Evolutionary conservation across 2,888 invertebrate species (phyloP).

Genomic region (Chalcis sispes): DNA sequence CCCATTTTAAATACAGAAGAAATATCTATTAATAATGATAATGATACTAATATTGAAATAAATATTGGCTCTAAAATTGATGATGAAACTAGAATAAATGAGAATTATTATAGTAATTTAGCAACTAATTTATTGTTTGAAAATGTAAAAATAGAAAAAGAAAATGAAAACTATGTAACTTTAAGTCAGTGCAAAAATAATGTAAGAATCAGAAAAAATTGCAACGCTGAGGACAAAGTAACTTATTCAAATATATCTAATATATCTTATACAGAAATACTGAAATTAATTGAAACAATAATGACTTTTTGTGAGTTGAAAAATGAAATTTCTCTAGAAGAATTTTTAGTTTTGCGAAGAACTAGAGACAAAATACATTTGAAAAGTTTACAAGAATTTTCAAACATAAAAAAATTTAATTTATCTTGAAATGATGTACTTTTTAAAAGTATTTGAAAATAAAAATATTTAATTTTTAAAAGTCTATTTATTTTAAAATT

Average conservation of each 20-base stretch:
- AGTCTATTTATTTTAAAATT: too few relatives aligned
- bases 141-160: neutral
- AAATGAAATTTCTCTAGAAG: slow-evolving; percentile 39
- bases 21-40: neutral
- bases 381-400: slow-evolving; percentile 35
- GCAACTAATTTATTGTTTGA: neutral
- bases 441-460: too few relatives aligned
- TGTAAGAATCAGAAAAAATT: slow-evolving; percentile 17
- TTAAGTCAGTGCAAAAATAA: neutral
- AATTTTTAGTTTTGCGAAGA: slow-evolving; percentile 34
- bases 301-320: slow-evolving; percentile 35
- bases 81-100: neutral
- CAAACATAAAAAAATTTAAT: neutral
- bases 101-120: slow-evolving; percentile 1
- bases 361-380: slow-evolving; percentile 40
- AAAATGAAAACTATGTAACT: neutral
- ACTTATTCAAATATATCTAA: slow-evolving; percentile 19
- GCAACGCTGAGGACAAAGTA: neutral
- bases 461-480: too few relatives aligned
- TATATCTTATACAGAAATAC: slow-evolving; percentile 32
- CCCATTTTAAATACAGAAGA: neutral
- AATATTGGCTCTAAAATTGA: neutral
- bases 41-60: neutral
- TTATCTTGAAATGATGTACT: too few relatives aligned
- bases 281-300: slow-evolving; percentile 28